A percentile compares a stretch with the other conserved stretches of the same genome.
Conservation (phyloP, 2,888 invertebrate species). For the Volucella inanis region DNA sequence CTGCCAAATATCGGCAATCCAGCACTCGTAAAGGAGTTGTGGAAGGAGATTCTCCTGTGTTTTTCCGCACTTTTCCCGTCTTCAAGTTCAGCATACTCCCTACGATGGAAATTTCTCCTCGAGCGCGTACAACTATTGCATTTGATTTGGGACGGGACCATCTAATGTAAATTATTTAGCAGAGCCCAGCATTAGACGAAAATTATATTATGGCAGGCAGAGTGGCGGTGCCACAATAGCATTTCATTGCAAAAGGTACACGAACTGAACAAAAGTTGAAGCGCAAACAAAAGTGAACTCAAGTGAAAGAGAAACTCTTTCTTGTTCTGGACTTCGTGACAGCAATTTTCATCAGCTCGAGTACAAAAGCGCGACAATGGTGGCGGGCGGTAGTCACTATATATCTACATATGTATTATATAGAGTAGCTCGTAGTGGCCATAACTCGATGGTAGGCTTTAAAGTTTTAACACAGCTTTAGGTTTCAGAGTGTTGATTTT, state of each 20-base stretch:
- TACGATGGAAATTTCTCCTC: slow-evolving; percentile 71
- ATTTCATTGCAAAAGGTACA: slow-evolving; percentile 70
- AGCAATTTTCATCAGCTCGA: slow-evolving; percentile 70
- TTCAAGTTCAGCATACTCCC: slow-evolving; percentile 62
- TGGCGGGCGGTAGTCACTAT: neutral
- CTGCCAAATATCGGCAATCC: slow-evolving; percentile 60
- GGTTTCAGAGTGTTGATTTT: slow-evolving; percentile 21
- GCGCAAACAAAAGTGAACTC: slow-evolving; percentile 73
- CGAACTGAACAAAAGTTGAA: slow-evolving; percentile 71
- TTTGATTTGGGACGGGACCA: slow-evolving; percentile 40
- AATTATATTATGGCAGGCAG: slow-evolving; percentile 26
- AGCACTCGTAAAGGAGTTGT: slow-evolving; percentile 19
- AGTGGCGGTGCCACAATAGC: slow-evolving; percentile 24
- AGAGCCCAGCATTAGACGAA: slow-evolving; percentile 58
- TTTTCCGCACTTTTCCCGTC: too few species aligned
- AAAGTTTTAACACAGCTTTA: slow-evolving; percentile 47
- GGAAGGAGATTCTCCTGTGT: slow-evolving; percentile 41
- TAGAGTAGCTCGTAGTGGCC: neutral
- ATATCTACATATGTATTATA: too few species aligned
- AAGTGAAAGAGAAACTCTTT: slow-evolving; percentile 75
- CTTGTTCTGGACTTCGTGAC: slow-evolving; percentile 71
- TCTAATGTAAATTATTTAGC: slow-evolving; percentile 51
- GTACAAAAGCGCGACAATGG: slow-evolving; percentile 30
- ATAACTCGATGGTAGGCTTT: neutral
- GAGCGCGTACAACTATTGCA: slow-evolving; percentile 24